Evolutionary conservation across 2,113 vertebrate species (phyloP), one percentile per base, ranked within the genome.

Genomic region (Acinonyx jubatus): DNA sequence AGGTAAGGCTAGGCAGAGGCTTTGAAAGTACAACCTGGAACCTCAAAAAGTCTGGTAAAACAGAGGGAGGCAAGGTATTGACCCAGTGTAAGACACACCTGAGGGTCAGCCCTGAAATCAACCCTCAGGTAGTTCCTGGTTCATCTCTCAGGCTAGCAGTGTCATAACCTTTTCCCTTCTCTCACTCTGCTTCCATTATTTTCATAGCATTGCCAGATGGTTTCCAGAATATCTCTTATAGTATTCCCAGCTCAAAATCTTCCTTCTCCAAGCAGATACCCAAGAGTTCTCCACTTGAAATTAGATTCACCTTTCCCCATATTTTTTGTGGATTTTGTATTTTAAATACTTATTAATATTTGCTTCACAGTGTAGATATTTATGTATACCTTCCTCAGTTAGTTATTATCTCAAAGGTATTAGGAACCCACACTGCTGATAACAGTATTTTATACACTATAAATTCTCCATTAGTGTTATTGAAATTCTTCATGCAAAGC

Each of bases 331-430:
- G 66, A 79, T 52, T 84, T 90, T 61, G 57, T 71, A 68, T 38
- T 92, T 89, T 86, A 93, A 92, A 92, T 83, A 50, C 50, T 92
- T 86, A 91, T 8, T 95, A 81, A 86, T 80, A 74, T 80, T 55
- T 66, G n/a, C 65, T n/a, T 92, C 90, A 41, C 61, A 69, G 33
- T 66, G 0, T 79, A n/a, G n/a, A 25, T 92, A 36, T 71, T 89
- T 89, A 41, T 50, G 27, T 79, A 18, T 85, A 23, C 65, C 55
- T 89, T 29, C 45, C 45, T 91, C 50, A 21, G n/a, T 68, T 41
- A 91, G n/a, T 78, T 85, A 50, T 66, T 94, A 96, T 71, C 45
- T 79, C 36, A 33, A 57, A 5, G 2, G 29, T 74, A 4, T 88
- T 81, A 88, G 36, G 61, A 66, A 23, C 31, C 78, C 65, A 71